Evolutionary conservation across 2,797 vertebrate genomes (phyloP).

Genomic region (Chiloscyllium punctatum): DNA sequence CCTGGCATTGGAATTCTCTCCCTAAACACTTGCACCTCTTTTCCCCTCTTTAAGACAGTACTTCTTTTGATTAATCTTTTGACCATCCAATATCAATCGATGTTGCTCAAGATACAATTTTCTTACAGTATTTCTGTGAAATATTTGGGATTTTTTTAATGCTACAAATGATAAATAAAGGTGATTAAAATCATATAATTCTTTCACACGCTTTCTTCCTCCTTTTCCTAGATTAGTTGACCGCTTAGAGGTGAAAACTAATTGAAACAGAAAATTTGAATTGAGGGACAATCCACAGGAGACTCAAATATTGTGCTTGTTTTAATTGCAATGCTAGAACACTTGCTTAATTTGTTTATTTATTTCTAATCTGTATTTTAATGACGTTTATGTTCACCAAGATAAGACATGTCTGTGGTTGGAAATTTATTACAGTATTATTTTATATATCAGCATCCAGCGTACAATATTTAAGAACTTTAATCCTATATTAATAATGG

Average conservation of each 20-base stretch:
- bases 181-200: not conserved
- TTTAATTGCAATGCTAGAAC: not conserved
- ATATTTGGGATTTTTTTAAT: not conserved
- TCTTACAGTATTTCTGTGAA: not conserved
- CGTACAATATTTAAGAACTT: not conserved
- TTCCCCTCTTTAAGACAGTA: not conserved
- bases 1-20: not conserved
- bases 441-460: not conserved
- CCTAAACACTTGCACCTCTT: not conserved
- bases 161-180: not conserved
- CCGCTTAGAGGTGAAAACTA: not conserved
- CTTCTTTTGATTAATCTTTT: not conserved
- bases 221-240: not conserved
- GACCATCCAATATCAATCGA: not conserved
- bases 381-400: not conserved
- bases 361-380: not conserved
- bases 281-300: not conserved
- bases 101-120: not conserved
- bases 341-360: constrained; percentile 9
- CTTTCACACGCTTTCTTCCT: not conserved
- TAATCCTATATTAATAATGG: not conserved
- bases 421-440: not conserved
- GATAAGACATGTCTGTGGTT: not conserved
- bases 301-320: not conserved
- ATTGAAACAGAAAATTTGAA: not conserved